Percentiles rank a stretch among this genome's conserved stretches.
Conservation (phyloP, 2,113 vertebrate genomes). For the Lanius ludovicianus region DNA sequence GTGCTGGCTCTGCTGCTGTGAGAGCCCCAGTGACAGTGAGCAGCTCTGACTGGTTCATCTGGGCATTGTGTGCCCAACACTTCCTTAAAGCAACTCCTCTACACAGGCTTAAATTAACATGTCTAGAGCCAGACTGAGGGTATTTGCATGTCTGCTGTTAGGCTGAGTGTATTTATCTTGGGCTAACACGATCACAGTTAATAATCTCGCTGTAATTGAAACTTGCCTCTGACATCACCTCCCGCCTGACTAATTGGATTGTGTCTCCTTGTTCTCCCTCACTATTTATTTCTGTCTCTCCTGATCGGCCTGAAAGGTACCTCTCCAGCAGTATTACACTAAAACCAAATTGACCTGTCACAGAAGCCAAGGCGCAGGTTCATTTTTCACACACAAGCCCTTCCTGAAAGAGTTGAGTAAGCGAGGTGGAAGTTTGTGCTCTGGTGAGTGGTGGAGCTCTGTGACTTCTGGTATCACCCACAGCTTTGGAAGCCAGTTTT, state of each 20-base stretch:
- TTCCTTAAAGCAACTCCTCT: background rate
- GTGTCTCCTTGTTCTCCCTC: background rate
- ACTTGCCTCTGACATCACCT: background rate
- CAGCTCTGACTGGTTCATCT: background rate
- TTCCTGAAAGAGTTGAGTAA: background rate
- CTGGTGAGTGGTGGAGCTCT: background rate
- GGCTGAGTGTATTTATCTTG: background rate
- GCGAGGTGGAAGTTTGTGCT: background rate
- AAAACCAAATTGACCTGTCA: background rate
- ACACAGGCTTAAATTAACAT: background rate
- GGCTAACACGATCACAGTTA: background rate
- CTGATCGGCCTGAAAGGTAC: background rate
- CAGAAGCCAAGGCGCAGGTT: background rate
- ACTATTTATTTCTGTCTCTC: background rate
- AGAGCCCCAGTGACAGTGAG: background rate
- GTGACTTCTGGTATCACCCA: background rate
- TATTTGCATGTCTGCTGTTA: background rate
- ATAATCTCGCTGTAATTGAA: background rate
- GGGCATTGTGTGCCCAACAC: background rate
- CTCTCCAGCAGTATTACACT: background rate
- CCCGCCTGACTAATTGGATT: background rate
- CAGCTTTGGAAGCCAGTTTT: background rate
- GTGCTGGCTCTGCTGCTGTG: accelerated
- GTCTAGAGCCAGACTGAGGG: background rate
- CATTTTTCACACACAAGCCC: background rate